Conservation (phyloP, 2,888 invertebrate species). For the Byasa hedistus region DNA sequence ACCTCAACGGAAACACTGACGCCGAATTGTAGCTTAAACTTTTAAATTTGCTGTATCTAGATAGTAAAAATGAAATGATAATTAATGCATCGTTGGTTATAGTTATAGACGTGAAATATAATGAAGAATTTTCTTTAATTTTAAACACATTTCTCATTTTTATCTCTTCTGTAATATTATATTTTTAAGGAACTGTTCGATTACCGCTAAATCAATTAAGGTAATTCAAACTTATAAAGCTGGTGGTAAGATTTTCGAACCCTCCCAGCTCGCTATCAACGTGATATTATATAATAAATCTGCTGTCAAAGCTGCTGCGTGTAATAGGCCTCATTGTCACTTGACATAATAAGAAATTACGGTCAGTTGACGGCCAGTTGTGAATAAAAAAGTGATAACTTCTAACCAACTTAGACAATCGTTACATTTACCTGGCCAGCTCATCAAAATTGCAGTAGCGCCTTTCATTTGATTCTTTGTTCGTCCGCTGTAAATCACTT, state of each 20-base stretch:
- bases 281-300: no score
- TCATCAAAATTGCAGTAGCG: constrained; percentile 57
- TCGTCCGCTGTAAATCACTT: constrained; percentile 45
- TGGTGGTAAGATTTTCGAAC: no score
- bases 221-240: neutral
- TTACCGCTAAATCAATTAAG: neutral
- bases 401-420: neutral
- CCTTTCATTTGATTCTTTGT: constrained; percentile 55
- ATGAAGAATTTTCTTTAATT: neutral
- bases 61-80: no score
- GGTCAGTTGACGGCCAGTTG: no score
- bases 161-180: neutral
- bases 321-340: no score
- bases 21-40: no score
- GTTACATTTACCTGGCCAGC: constrained; percentile 62
- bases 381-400: neutral
- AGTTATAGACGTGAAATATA: neutral
- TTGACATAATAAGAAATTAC: no score
- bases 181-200: neutral
- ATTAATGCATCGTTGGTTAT: neutral
- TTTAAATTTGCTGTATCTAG: no score
- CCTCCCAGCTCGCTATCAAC: no score
- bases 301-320: no score
- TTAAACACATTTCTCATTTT: no score
- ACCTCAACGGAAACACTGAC: no score